Evolutionary conservation across 1,140 invertebrate genomes (phyloP).

Genomic region (Heliconius nattereri): DNA sequence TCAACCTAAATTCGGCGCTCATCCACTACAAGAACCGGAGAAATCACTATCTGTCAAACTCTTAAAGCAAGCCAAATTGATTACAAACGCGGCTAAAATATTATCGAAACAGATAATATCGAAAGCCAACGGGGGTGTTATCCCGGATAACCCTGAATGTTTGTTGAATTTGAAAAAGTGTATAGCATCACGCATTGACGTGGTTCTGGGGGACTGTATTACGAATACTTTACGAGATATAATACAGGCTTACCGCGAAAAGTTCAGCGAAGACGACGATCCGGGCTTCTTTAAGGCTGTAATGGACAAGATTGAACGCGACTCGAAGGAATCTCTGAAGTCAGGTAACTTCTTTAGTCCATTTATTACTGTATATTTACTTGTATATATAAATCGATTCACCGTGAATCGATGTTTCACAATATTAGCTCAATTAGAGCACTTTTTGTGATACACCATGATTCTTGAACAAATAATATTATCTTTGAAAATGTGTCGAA

Average conservation of each 20-base stretch:
- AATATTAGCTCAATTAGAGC: not conserved
- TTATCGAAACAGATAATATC: conserved; percentile 18
- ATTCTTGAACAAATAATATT: too few species aligned
- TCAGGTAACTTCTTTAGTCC: conserved; percentile 33
- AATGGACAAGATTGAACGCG: conserved; percentile 31
- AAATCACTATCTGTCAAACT: not conserved
- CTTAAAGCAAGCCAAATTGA: not conserved
- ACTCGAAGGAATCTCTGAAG: conserved; percentile 5
- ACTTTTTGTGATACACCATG: not conserved
- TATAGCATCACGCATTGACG: conserved; percentile 43
- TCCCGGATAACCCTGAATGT: conserved; percentile 8
- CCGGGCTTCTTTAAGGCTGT: conserved; percentile 29
- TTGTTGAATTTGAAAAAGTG: conserved; percentile 32
- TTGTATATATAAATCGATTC: not conserved
- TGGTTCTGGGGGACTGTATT: conserved; percentile 32
- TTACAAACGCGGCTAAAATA: not conserved
- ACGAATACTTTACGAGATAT: conserved; percentile 17
- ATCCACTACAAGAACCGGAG: not conserved
- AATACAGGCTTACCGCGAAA: conserved; percentile 27
- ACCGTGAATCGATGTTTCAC: not conserved
- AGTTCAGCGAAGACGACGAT: conserved; percentile 29
- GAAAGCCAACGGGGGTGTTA: not conserved
- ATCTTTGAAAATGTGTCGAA: too few species aligned
- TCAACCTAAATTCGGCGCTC: not conserved
- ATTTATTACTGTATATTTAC: not conserved